Conservation (phyloP, 1,140 invertebrate genomes). For the Dendrolimus kikuchii region DNA sequence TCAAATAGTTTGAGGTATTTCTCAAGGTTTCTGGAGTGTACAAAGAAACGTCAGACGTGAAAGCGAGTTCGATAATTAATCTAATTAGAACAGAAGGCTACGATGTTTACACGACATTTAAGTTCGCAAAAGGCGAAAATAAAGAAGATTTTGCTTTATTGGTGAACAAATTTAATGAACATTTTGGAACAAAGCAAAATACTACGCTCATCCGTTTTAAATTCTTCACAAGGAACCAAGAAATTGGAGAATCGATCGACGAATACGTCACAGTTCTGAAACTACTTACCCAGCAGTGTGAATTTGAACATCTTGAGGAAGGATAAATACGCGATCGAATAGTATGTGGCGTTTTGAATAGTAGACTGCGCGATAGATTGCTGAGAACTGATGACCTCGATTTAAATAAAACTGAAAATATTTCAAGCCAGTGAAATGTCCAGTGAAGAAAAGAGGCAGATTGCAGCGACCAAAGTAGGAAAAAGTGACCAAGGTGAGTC, state of each 20-base stretch:
- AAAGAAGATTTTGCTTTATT: constrained; percentile 10
- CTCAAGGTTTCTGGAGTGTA: constrained; percentile 16
- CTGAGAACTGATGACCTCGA: constrained; percentile 16
- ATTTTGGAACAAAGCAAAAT: constrained; percentile 17
- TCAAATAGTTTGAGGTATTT: constrained; percentile 15
- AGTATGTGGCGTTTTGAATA: constrained; percentile 8
- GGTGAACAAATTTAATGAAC: constrained; percentile 13
- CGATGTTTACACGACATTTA: constrained; percentile 10
- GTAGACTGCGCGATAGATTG: constrained; percentile 11
- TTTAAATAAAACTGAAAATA: constrained; percentile 15
- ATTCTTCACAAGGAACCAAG: constrained; percentile 13
- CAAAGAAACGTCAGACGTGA: constrained; percentile 12
- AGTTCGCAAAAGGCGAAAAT: constrained; percentile 6
- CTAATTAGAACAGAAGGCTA: constrained; percentile 9
- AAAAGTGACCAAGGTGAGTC: not conserved
- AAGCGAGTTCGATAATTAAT: constrained; percentile 13
- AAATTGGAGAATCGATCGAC: constrained; percentile 8
- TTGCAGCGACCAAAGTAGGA: not conserved
- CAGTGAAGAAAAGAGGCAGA: not conserved
- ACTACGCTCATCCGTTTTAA: constrained; percentile 14
- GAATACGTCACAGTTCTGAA: constrained; percentile 12
- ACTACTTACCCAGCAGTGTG: constrained; percentile 8
- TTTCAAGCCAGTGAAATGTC: constrained; percentile 14
- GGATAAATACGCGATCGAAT: constrained; percentile 2
- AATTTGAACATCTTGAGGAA: constrained; percentile 6